A percentile compares a stretch with the other conserved stretches of the same genome.
Conservation (phyloP, 2,113 vertebrate species). For the Phoenicopterus ruber region DNA sequence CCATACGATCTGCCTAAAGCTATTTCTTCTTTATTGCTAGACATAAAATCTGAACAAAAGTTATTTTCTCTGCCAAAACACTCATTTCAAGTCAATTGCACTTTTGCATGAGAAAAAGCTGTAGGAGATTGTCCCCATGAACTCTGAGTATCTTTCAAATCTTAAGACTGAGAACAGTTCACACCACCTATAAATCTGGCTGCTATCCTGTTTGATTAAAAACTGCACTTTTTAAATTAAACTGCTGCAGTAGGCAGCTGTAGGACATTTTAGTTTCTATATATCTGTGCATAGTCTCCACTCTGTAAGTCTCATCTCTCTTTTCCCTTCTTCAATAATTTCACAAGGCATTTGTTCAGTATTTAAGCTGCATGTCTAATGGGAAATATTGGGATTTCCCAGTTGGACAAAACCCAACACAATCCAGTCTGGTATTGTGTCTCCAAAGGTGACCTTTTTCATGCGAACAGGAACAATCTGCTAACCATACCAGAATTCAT, state of each 20-base stretch:
- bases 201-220: neutral
- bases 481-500: neutral
- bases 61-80: neutral
- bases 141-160: neutral
- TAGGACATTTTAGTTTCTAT: neutral
- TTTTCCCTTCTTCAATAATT: neutral
- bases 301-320: neutral
- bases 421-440: neutral
- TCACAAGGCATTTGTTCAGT: neutral
- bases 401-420: neutral
- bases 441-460: neutral
- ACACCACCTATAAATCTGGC: neutral
- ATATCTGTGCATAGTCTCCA: neutral
- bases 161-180: neutral
- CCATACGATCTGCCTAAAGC: neutral
- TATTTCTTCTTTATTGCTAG: constrained; percentile 11
- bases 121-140: neutral
- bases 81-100: neutral
- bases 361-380: neutral
- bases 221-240: neutral
- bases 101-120: constrained; percentile 13
- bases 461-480: neutral
- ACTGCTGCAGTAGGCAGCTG: neutral
- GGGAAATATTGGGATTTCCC: neutral
- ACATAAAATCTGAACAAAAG: neutral